A percentile compares a stretch with the other conserved stretches of the same genome.
phyloP scores from a whole-genome alignment of 2,113 vertebrate genomes.

The Campylomormyrus tamandua region DNA sequence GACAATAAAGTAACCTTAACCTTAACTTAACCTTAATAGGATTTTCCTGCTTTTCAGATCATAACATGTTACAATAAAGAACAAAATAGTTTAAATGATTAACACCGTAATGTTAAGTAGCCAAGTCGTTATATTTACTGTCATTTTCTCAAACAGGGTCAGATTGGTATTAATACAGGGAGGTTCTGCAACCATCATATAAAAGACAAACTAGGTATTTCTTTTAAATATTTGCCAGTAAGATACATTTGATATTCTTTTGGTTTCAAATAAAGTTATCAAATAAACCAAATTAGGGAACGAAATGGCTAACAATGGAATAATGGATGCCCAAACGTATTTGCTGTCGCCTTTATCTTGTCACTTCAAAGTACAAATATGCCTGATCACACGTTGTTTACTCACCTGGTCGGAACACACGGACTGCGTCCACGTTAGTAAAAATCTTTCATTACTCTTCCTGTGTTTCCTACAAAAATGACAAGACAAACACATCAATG shows the following conservation, averaged over 20 bases:
- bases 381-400: background rate
- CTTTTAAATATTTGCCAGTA: background rate
- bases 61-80: background rate
- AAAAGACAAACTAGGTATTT: background rate
- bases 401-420: background rate
- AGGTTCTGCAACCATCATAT: background rate
- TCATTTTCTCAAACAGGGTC: background rate
- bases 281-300: background rate
- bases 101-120: background rate
- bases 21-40: background rate
- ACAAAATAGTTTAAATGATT: background rate
- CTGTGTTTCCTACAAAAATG: background rate
- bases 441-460: background rate
- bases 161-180: background rate
- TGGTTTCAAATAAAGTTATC: background rate
- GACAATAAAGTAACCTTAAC: too few relatives aligned
- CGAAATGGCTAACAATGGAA: background rate
- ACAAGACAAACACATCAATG: background rate
- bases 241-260: background rate
- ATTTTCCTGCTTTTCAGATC: background rate
- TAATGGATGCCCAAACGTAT: background rate
- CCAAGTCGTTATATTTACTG: background rate
- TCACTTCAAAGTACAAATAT: slow-evolving; percentile 7
- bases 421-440: background rate
- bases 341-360: background rate